Conservation (phyloP, 2,113 vertebrate genomes). For the Anguilla rostrata region DNA sequence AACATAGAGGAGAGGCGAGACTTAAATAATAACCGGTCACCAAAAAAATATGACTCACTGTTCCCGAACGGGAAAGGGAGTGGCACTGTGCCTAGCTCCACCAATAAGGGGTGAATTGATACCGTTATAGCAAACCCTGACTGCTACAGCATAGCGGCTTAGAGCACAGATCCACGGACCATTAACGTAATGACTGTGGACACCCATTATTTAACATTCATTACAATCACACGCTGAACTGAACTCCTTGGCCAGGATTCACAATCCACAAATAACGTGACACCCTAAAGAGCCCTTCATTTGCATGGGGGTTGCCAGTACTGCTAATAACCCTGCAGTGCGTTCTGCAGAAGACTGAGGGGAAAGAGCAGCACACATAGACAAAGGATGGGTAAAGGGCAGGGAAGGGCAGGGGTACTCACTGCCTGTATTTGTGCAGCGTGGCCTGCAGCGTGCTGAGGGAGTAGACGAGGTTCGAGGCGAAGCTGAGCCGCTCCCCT, state of each 20-base stretch:
- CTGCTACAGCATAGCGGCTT: background rate
- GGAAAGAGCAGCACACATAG: background rate
- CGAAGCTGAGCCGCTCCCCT: conserved; percentile 95
- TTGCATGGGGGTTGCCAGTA: no score
- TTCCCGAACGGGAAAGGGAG: background rate
- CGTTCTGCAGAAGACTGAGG: background rate
- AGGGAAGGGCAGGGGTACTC: conserved; percentile 12
- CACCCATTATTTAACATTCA: no score
- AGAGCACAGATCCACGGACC: no score
- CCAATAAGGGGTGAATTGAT: background rate
- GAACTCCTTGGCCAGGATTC: no score
- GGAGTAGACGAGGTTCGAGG: conserved; percentile 87
- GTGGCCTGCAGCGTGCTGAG: conserved; percentile 90
- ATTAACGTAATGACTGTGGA: no score
- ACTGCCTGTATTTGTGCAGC: conserved; percentile 93
- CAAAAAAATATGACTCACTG: background rate
- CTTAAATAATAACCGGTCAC: no score
- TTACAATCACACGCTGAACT: no score
- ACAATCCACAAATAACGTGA: no score
- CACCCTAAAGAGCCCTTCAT: no score
- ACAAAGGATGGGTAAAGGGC: background rate
- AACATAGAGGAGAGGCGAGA: no score
- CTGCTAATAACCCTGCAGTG: no score
- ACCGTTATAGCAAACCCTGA: background rate
- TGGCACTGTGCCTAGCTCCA: no score